Base-by-base conservation (phyloP, 2,113 vertebrate species). In the Catharus minimus region DNA sequence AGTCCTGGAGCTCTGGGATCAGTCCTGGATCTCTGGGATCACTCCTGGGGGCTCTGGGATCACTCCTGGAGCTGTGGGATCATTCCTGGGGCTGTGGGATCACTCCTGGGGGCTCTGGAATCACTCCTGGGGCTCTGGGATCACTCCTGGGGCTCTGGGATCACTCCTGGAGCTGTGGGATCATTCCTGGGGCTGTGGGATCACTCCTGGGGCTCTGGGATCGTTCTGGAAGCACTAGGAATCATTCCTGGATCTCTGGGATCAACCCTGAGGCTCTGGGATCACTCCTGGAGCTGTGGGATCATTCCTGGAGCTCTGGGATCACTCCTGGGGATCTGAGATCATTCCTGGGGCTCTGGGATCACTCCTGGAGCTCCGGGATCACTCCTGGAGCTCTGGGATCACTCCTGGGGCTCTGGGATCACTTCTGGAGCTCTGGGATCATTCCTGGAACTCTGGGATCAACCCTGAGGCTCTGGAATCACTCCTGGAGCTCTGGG, bases 361-460 rank as follows among this genome's bases (percentile, higher is more conserved):
- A 12, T 47, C 46, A 22, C 11, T 20, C 44, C 44, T 11, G 19
- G 43, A 26, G 26, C 14, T 8, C 1, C 43, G 32, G 41, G 15
- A 2, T 13, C 10, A 44, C 2, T 65, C 27, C 19, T 23, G 8
- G 47, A 21, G 10, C n/a, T 67, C 5, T 21, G 13, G 18, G 7
- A 2, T 5, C 12, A 55, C 0, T 20, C 13, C 49, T 3, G 33
- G 36, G 15, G 6, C 66, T 14, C 0, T 55, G 12, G 28, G 28
- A 2, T 5, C 12, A 55, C 0, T 20, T 9, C 49, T 3, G 33
- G 36, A 27, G 22, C 13, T 11, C 2, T 5, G 53, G 7, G 9
- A 5, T 3, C 3, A 0, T 21, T 49, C 14, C 57, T 5, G 26
- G 32, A 15, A 24, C 12, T 30, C 0, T 23, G 14, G 26, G 20